Evolutionary conservation across 2,888 invertebrate species (phyloP).

Genomic region (Cantharis nigra): DNA sequence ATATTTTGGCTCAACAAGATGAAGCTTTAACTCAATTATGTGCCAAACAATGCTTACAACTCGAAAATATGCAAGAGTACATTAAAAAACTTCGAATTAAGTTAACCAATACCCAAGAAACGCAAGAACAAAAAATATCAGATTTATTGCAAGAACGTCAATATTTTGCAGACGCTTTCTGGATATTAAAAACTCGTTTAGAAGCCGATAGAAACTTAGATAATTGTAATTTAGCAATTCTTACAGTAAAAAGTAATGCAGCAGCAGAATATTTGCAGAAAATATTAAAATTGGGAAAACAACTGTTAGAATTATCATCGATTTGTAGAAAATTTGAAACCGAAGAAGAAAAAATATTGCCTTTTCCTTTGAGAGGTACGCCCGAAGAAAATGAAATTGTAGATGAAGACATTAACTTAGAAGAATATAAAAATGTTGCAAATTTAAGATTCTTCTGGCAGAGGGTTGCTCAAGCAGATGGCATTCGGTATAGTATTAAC

Average conservation of each 20-base stretch:
- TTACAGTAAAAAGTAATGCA: slow-evolving; percentile 67
- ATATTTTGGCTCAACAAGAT: slow-evolving; percentile 41
- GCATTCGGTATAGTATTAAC: slow-evolving; percentile 43
- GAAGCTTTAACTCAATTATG: slow-evolving; percentile 38
- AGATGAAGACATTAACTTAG: slow-evolving; percentile 6
- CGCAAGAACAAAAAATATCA: slow-evolving; percentile 29
- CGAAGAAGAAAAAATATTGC: slow-evolving; percentile 60
- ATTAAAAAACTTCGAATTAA: slow-evolving; percentile 43
- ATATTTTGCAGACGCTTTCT: slow-evolving; percentile 45
- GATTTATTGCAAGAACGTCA: slow-evolving; percentile 51
- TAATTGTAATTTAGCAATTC: slow-evolving; percentile 60
- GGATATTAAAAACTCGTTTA: slow-evolving; percentile 59
- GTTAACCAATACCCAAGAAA: slow-evolving; percentile 29
- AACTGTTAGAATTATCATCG: slow-evolving; percentile 63
- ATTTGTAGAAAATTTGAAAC: slow-evolving; percentile 73
- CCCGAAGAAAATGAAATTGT: background rate
- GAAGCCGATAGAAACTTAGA: slow-evolving; percentile 59
- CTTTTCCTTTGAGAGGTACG: slow-evolving; percentile 39
- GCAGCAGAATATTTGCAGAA: slow-evolving; percentile 61
- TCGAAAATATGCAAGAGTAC: slow-evolving; percentile 35
- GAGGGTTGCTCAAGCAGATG: slow-evolving; percentile 45
- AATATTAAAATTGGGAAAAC: slow-evolving; percentile 62
- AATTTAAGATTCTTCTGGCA: slow-evolving; percentile 48
- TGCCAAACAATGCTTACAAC: slow-evolving; percentile 37
- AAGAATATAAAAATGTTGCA: slow-evolving; percentile 19